Conservation (phyloP, 2,888 invertebrate genomes). For the Sabellastarte sp. region DNA sequence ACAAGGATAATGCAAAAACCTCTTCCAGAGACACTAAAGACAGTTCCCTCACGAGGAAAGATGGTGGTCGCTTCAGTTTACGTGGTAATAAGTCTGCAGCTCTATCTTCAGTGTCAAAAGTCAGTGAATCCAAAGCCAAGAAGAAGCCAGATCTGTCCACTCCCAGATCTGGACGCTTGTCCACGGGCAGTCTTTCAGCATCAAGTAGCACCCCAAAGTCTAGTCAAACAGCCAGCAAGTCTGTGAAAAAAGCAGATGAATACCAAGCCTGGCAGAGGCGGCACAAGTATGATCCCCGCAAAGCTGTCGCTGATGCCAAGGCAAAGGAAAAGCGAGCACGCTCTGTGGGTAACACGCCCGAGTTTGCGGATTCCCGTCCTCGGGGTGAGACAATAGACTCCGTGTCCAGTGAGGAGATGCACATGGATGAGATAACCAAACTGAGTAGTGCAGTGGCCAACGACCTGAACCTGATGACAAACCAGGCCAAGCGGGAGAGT, state of each 20-base stretch:
- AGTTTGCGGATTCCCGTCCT: not conserved
- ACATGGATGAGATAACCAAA: not conserved
- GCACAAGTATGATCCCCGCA: conserved; percentile 93
- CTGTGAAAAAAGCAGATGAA: conserved; percentile 64
- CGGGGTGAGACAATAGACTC: not conserved
- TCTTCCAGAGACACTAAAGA: not conserved
- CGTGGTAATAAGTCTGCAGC: conserved; percentile 53
- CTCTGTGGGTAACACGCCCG: conserved; percentile 3
- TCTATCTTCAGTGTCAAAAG: not conserved
- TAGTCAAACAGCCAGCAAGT: not conserved
- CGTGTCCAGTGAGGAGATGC: not conserved
- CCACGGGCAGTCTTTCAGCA: not conserved
- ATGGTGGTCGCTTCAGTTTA: conserved; percentile 69
- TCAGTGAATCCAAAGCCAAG: not conserved
- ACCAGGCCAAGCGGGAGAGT: not conserved
- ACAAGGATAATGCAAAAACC: conserved; percentile 30
- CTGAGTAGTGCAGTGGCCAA: not conserved
- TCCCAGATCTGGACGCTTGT: not conserved
- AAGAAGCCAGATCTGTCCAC: not conserved
- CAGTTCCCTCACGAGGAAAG: conserved; percentile 59
- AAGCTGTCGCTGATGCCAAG: conserved; percentile 80
- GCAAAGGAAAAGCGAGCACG: conserved; percentile 38
- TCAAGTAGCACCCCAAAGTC: not conserved
- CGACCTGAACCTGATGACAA: not conserved
- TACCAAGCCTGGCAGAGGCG: conserved; percentile 93